phyloP scores from a whole-genome alignment of 2,888 invertebrate genomes.

The Tetranychus piercei region DNA sequence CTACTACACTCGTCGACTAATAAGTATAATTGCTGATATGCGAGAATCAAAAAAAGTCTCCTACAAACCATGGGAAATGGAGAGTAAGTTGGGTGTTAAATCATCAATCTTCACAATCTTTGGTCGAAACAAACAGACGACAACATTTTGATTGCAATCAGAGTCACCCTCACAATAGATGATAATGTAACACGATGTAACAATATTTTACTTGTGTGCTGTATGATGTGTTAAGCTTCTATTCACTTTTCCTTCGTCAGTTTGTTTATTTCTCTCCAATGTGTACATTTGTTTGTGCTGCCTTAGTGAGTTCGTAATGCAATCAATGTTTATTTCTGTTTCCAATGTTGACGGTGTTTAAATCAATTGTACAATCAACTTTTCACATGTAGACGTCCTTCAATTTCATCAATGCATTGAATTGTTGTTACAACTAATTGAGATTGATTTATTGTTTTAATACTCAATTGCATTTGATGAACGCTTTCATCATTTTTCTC shows the following conservation, averaged over 20 bases:
- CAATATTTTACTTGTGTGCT: neutral
- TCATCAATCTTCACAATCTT: constrained; percentile 1
- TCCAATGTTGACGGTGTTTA: too few species aligned
- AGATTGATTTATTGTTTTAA: neutral
- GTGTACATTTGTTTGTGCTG: neutral
- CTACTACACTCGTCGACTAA: neutral
- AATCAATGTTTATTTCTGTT: too few species aligned
- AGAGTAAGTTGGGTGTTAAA: neutral
- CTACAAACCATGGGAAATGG: neutral
- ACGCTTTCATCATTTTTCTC: neutral
- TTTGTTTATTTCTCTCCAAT: neutral
- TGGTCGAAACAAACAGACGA: neutral
- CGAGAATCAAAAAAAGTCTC: neutral
- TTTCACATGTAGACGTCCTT: neutral
- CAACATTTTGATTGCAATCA: neutral
- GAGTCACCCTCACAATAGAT: neutral
- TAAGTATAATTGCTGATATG: neutral
- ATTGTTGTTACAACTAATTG: neutral
- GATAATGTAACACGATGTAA: neutral
- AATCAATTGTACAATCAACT: neutral
- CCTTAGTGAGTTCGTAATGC: too few species aligned
- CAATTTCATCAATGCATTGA: neutral
- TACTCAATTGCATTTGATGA: neutral
- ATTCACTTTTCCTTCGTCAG: neutral
- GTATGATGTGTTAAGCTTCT: neutral